Conservation (phyloP, 2,888 invertebrate genomes). For the Amphipyra berbera region DNA sequence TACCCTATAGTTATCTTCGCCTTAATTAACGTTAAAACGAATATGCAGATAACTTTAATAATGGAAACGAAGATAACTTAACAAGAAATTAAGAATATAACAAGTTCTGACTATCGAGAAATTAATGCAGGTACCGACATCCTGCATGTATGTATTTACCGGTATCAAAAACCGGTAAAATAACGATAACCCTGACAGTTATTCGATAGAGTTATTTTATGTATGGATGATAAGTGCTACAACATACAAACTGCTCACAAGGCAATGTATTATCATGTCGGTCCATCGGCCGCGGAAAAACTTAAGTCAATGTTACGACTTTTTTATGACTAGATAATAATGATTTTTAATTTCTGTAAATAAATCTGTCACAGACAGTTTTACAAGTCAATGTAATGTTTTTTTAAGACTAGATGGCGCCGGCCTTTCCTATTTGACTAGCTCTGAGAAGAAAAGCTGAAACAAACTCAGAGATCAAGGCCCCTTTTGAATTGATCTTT, state of each 20-base stretch:
- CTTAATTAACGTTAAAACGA: neutral
- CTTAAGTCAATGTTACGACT: too few species aligned
- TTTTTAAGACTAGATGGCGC: too few species aligned
- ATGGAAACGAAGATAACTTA: neutral
- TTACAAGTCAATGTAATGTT: too few species aligned
- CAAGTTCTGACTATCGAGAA: neutral
- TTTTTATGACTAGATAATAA: too few species aligned
- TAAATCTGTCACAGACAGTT: too few species aligned
- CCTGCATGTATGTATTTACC: neutral
- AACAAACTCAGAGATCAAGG: too few species aligned
- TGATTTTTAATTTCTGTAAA: too few species aligned
- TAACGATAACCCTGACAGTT: neutral
- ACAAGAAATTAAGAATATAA: too few species aligned
- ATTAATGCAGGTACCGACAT: neutral
- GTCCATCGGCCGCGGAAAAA: neutral
- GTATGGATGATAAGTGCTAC: neutral
- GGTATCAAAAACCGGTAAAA: neutral
- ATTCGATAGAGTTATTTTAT: neutral
- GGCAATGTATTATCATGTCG: neutral
- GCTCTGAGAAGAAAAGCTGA: too few species aligned
- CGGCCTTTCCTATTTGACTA: too few species aligned
- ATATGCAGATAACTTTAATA: neutral
- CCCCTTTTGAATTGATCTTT: too few species aligned
- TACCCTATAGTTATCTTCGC: constrained; percentile 7
- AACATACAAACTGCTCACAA: neutral